Conservation (phyloP, 2,797 vertebrate genomes). For the Natrix natrix region DNA sequence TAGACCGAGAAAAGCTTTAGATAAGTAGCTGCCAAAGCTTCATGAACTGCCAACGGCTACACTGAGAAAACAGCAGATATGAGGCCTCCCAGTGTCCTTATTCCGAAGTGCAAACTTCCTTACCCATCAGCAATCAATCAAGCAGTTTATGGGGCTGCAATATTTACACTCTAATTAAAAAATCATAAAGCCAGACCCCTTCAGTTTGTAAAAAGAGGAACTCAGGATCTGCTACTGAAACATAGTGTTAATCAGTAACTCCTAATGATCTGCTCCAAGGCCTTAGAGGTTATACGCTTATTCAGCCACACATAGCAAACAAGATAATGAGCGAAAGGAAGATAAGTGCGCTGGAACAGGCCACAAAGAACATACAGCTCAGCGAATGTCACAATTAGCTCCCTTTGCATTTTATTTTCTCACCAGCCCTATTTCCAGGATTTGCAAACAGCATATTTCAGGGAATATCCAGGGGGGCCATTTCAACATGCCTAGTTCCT, state of each 20-base stretch:
- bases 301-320: slow-evolving; percentile 63
- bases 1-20: not conserved
- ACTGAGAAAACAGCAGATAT: slow-evolving; percentile 39
- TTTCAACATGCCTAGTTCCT: slow-evolving; percentile 11
- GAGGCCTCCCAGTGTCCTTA: slow-evolving; percentile 64
- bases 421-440: slow-evolving; percentile 35
- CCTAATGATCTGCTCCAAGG: slow-evolving; percentile 67
- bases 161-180: slow-evolving; percentile 92
- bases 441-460: slow-evolving; percentile 39
- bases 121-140: slow-evolving; percentile 83
- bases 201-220: slow-evolving; percentile 76
- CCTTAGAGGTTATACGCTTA: slow-evolving; percentile 57
- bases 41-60: slow-evolving; percentile 11
- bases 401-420: slow-evolving; percentile 43
- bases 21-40: slow-evolving; percentile 3
- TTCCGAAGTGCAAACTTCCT: slow-evolving; percentile 69
- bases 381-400: slow-evolving; percentile 25
- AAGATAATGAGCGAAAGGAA: slow-evolving; percentile 56
- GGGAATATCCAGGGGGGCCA: not conserved
- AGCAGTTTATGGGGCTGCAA: slow-evolving; percentile 75
- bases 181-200: slow-evolving; percentile 76
- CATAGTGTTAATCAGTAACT: slow-evolving; percentile 79
- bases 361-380: slow-evolving; percentile 15
- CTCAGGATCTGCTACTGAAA: slow-evolving; percentile 71
- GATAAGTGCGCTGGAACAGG: slow-evolving; percentile 18